Percentiles rank a stretch among this genome's conserved stretches.
phyloP scores from a whole-genome alignment of 2,113 vertebrate genomes.

The Dipodomys stephensi region DNA sequence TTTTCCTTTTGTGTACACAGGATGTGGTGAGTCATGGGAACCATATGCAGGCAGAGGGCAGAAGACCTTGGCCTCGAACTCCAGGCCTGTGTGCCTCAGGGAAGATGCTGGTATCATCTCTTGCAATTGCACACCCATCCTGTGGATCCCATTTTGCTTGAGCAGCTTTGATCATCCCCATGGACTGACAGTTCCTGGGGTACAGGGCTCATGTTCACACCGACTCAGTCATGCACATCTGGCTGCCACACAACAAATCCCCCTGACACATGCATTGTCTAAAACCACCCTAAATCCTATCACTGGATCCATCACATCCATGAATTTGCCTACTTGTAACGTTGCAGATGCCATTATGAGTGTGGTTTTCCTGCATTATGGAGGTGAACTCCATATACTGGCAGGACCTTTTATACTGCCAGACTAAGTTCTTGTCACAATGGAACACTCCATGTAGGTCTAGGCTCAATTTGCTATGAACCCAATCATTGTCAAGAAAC shows the following conservation, averaged over 20 bases:
- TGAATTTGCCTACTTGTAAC: no score
- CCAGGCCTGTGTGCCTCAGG: background rate
- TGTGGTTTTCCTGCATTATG: background rate
- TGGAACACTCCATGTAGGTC: no score
- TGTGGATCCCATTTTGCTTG: background rate
- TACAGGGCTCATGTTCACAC: no score
- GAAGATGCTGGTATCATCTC: background rate
- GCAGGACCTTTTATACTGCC: background rate
- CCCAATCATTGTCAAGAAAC: background rate
- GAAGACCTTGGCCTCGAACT: background rate
- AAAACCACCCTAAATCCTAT: no score
- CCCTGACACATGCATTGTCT: no score
- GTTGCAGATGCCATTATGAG: no score
- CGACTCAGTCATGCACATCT: background rate
- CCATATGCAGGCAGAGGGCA: background rate
- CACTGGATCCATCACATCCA: no score
- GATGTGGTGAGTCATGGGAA: background rate
- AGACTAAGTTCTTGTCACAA: no score
- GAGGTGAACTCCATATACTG: fast-evolving
- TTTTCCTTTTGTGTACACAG: background rate
- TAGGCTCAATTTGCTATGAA: no score
- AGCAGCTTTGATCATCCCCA: background rate
- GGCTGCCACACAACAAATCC: background rate
- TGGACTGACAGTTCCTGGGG: background rate
- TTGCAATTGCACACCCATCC: background rate